These are phyloP conservation scores for Drosophila kepulauana DNA, from an alignment of 1,140 invertebrate genomes.

Conservation along the genomic window DNA sequence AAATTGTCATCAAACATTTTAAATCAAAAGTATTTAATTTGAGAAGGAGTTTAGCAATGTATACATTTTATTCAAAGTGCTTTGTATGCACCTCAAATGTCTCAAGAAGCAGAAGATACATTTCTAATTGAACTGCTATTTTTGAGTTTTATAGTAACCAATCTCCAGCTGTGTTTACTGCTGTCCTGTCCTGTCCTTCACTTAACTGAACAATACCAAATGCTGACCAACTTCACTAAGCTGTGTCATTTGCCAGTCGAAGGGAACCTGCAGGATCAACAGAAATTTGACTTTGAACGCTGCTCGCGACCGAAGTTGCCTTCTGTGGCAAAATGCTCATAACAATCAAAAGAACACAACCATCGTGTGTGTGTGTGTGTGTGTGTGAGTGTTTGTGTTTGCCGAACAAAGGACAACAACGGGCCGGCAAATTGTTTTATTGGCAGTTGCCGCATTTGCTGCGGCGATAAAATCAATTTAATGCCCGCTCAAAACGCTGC, in stretches of 20 bases:
- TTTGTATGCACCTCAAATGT: not conserved
- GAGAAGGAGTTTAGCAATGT: too few species aligned
- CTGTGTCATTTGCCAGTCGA: slow-evolving; percentile 19
- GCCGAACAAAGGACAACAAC: slow-evolving; percentile 60
- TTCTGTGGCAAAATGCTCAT: slow-evolving; percentile 18
- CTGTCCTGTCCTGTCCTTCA: not conserved
- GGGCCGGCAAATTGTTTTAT: slow-evolving; percentile 77
- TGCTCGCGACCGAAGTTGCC: slow-evolving; percentile 15
- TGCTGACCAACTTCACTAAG: slow-evolving; percentile 11
- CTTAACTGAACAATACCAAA: slow-evolving; percentile 4
- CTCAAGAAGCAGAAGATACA: not conserved
- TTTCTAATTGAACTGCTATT: not conserved
- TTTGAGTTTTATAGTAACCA: not conserved
- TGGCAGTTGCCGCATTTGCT: slow-evolving; percentile 70
- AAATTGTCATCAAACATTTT: too few species aligned
- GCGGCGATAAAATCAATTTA: slow-evolving; percentile 77
- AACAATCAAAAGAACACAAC: slow-evolving; percentile 55
- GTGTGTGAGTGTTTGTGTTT: slow-evolving; percentile 30
- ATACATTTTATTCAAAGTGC: too few species aligned
- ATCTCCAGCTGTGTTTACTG: not conserved
- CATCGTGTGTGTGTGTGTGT: not conserved
- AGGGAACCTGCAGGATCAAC: slow-evolving; percentile 17
- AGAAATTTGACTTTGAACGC: slow-evolving; percentile 30
- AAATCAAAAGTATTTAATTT: too few species aligned
- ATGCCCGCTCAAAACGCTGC: slow-evolving; percentile 43